Conservation (phyloP, 2,888 invertebrate genomes). For the Rugalucina vietnamica region DNA sequence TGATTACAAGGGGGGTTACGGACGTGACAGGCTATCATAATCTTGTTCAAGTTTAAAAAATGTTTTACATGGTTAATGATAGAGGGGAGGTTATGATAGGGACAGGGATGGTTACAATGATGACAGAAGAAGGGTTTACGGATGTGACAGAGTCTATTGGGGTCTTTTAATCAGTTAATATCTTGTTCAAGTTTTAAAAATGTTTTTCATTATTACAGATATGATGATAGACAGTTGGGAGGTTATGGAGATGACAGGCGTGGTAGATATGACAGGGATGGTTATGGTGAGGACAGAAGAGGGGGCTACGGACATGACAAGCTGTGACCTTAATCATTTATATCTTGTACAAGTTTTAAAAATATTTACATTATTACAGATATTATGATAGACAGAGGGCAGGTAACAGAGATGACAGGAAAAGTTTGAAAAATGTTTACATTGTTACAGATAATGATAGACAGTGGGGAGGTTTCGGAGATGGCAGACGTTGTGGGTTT, state of each 20-base stretch:
- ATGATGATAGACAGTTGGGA: not conserved
- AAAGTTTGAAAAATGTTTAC: not conserved
- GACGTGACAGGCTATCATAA: no score
- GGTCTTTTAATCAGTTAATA: no score
- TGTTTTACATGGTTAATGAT: slow-evolving; percentile 33
- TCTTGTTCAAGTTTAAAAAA: no score
- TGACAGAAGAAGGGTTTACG: slow-evolving; percentile 81
- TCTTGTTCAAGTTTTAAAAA: no score
- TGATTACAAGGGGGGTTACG: not conserved
- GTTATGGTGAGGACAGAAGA: not conserved
- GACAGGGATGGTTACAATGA: slow-evolving; percentile 62
- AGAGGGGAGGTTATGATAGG: slow-evolving; percentile 18
- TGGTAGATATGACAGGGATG: not conserved
- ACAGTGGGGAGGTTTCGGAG: slow-evolving; percentile 44
- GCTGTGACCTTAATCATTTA: not conserved
- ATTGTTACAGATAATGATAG: slow-evolving; percentile 33
- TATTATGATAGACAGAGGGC: not conserved
- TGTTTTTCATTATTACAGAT: not conserved
- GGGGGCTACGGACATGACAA: not conserved
- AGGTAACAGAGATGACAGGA: slow-evolving; percentile 15
- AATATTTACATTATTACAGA: not conserved
- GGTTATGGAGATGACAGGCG: not conserved
- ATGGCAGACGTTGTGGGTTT: slow-evolving; percentile 49
- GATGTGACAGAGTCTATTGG: slow-evolving; percentile 56
- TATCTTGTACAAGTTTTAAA: not conserved